phyloP scores from a whole-genome alignment of 1,140 invertebrate species.

The Heterodera schachtii region DNA sequence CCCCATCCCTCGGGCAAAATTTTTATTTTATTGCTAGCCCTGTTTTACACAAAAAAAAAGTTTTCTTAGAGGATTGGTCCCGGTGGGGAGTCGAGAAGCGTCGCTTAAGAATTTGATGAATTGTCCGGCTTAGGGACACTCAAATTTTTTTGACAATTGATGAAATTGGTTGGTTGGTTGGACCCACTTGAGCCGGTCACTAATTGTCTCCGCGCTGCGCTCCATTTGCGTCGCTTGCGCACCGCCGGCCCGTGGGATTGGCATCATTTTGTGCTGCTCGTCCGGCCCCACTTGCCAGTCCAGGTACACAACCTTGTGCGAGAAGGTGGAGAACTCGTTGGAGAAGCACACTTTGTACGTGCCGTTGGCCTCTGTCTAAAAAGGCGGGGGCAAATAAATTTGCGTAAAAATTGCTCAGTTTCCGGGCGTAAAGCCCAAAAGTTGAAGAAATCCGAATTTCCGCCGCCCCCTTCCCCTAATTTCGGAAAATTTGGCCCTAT shows the following conservation, averaged over 20 bases:
- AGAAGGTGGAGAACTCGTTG: conserved; percentile 99
- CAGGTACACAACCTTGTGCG: conserved; percentile 99
- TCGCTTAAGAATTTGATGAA: too few relatives aligned
- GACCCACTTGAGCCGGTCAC: conserved; percentile 41
- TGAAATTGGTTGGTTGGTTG: not conserved
- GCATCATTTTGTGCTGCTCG: conserved; percentile 32
- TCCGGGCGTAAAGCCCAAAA: too few relatives aligned
- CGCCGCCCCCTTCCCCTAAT: too few relatives aligned
- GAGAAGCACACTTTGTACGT: conserved; percentile 79
- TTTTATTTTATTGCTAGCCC: too few relatives aligned
- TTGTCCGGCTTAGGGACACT: too few relatives aligned
- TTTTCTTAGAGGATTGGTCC: too few relatives aligned
- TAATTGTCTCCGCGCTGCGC: conserved; percentile 47
- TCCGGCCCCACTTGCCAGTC: conserved; percentile 70
- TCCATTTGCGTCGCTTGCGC: conserved; percentile 48
- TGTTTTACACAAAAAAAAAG: too few relatives aligned
- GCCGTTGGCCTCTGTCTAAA: conserved; percentile 61
- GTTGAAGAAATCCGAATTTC: too few relatives aligned
- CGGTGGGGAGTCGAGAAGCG: too few relatives aligned
- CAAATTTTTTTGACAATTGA: conserved; percentile 29
- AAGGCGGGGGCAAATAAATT: not conserved
- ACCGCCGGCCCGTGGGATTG: conserved; percentile 39
- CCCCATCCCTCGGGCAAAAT: too few relatives aligned
- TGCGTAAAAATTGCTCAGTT: not conserved
- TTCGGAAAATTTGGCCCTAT: too few relatives aligned